Percentiles rank a stretch among this genome's conserved stretches.
Evolutionary conservation across 2,888 invertebrate species (phyloP).

Genomic region (Cryptocheilus praepositus): DNA sequence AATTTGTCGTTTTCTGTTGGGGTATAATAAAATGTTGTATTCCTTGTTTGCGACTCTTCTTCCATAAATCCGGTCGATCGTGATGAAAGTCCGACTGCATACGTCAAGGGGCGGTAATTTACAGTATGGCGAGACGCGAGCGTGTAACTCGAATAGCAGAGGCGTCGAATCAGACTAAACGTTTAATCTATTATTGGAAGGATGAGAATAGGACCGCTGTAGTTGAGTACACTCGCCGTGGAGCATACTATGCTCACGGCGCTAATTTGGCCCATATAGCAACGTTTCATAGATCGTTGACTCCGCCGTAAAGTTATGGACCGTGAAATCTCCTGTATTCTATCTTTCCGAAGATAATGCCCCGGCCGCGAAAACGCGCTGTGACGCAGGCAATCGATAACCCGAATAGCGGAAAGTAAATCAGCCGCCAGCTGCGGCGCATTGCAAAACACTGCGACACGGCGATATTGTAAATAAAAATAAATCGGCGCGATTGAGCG

Average conservation of each 20-base stretch:
- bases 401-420: too few species aligned
- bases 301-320: slow-evolving; percentile 19
- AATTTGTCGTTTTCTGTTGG: too few species aligned
- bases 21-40: too few species aligned
- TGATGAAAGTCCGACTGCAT: not conserved
- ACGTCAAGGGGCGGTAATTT: too few species aligned
- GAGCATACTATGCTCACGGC: slow-evolving; percentile 21
- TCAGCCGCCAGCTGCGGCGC: too few species aligned
- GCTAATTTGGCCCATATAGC: slow-evolving; percentile 50
- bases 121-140: not conserved
- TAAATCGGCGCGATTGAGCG: too few species aligned
- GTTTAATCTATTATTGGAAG: slow-evolving; percentile 55
- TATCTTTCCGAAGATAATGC: not conserved
- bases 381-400: not conserved
- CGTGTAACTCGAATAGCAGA: slow-evolving; percentile 25
- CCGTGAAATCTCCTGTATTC: slow-evolving; percentile 1
- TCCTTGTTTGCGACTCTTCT: too few species aligned
- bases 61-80: not conserved
- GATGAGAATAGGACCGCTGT: slow-evolving; percentile 48
- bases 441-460: not conserved
- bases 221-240: slow-evolving; percentile 22
- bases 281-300: slow-evolving; percentile 49
- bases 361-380: not conserved
- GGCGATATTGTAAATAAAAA: too few species aligned
- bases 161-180: slow-evolving; percentile 46